Conservation (phyloP, 1,140 invertebrate species). For the Drosophila jambulina region DNA sequence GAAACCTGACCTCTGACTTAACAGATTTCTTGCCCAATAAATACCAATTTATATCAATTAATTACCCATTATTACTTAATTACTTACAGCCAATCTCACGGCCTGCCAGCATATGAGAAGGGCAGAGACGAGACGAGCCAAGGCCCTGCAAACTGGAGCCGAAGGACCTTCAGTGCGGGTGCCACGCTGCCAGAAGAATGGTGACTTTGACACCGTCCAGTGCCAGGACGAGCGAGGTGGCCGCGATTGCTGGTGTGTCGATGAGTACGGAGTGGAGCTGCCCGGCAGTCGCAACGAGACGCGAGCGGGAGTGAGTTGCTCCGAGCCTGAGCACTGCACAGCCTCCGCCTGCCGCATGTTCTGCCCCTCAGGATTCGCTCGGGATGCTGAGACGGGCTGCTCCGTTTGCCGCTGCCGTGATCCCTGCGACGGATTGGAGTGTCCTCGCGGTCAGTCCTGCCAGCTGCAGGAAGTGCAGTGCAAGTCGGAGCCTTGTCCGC, state of each 20-base stretch:
- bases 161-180: conserved; percentile 86
- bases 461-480: conserved; percentile 92
- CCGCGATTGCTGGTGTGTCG: conserved; percentile 92
- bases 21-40: conserved; percentile 1
- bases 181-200: conserved; percentile 89
- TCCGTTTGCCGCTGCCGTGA: conserved; percentile 92
- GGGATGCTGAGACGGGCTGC: conserved; percentile 88
- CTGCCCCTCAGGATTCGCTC: conserved; percentile 92
- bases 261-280: conserved; percentile 91
- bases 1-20: conserved; percentile 1
- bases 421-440: conserved; percentile 91
- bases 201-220: conserved; percentile 92
- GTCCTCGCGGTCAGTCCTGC: conserved; percentile 90
- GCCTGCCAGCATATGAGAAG: conserved; percentile 89
- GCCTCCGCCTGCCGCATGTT: conserved; percentile 94
- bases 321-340: conserved; percentile 89
- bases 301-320: conserved; percentile 89
- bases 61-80: neutral
- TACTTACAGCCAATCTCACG: conserved; percentile 85
- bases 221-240: conserved; percentile 89
- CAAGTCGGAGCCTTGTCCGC: conserved; percentile 91
- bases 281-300: conserved; percentile 90
- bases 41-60: neutral
- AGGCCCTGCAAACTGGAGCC: conserved; percentile 86
- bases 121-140: conserved; percentile 88